Evolutionary conservation across 2,888 invertebrate species (phyloP).

Genomic region (Prostheceraeus crozeri): DNA sequence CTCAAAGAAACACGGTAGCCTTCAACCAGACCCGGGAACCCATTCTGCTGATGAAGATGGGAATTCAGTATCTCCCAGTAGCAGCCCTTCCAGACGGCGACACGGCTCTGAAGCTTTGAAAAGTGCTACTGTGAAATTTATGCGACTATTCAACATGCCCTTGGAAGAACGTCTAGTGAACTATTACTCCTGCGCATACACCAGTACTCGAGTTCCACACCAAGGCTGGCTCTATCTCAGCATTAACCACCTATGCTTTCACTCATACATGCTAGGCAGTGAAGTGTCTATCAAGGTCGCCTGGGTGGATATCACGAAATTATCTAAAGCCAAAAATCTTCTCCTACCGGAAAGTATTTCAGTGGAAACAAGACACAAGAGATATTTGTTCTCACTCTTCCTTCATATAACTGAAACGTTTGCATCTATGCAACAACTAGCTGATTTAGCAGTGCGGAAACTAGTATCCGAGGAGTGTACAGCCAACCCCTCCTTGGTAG

Average conservation of each 20-base stretch:
- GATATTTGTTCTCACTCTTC: slow-evolving; percentile 76
- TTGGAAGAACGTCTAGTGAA: slow-evolving; percentile 89
- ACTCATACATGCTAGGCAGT: slow-evolving; percentile 82
- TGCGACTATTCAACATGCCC: slow-evolving; percentile 78
- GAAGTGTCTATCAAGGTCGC: slow-evolving; percentile 78
- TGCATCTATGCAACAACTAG: slow-evolving; percentile 82
- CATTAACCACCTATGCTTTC: slow-evolving; percentile 87
- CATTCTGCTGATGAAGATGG: slow-evolving; percentile 25
- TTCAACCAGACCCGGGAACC: too few species aligned
- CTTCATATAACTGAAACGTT: slow-evolving; percentile 79
- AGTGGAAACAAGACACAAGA: slow-evolving; percentile 30
- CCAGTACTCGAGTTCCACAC: slow-evolving; percentile 82
- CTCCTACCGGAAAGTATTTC: slow-evolving; percentile 25
- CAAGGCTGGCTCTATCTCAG: slow-evolving; percentile 96
- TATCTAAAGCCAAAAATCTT: slow-evolving; percentile 37
- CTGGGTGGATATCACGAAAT: slow-evolving; percentile 77
- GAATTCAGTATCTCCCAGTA: background rate
- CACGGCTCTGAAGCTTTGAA: slow-evolving; percentile 67
- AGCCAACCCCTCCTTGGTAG: too few species aligned
- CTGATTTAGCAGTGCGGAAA: slow-evolving; percentile 52
- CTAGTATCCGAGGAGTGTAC: slow-evolving; percentile 26
- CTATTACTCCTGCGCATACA: slow-evolving; percentile 70
- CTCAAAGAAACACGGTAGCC: slow-evolving; percentile 27
- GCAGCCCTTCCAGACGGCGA: slow-evolving; percentile 67
- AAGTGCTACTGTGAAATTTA: slow-evolving; percentile 72